Conservation (phyloP, 2,888 invertebrate genomes). For the Neoitamus cyanurus region DNA sequence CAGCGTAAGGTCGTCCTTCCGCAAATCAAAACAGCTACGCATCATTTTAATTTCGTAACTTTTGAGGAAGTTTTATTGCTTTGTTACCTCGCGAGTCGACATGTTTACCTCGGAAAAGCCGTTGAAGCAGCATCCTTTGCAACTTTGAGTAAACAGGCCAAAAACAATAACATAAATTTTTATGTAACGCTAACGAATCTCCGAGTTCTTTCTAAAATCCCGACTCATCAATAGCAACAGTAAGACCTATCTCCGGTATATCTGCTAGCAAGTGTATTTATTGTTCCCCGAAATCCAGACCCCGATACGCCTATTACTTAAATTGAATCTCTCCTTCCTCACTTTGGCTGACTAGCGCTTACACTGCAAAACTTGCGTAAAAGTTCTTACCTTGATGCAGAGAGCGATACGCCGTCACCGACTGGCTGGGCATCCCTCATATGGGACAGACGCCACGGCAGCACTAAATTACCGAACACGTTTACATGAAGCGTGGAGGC, state of each 20-base stretch:
- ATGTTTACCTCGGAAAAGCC: background rate
- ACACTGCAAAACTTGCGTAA: slow-evolving; percentile 22
- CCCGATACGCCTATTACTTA: slow-evolving; percentile 47
- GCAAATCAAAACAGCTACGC: background rate
- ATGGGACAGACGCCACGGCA: slow-evolving; percentile 48
- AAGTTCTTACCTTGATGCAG: slow-evolving; percentile 48
- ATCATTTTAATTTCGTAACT: background rate
- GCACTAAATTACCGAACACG: slow-evolving; percentile 51
- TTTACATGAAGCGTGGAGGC: slow-evolving; percentile 57
- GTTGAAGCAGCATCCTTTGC: background rate
- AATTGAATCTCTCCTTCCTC: slow-evolving; percentile 45
- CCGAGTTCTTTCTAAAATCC: background rate
- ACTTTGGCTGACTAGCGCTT: background rate
- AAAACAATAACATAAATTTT: slow-evolving; percentile 39
- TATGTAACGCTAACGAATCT: background rate
- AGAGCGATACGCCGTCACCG: background rate
- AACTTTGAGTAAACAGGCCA: slow-evolving; percentile 8
- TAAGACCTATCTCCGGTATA: background rate
- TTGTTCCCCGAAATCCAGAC: background rate
- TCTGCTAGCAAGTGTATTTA: slow-evolving; percentile 5
- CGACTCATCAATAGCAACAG: slow-evolving; percentile 42
- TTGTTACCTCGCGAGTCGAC: background rate
- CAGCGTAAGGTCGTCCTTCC: background rate
- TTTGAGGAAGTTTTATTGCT: background rate
- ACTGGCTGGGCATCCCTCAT: slow-evolving; percentile 42